Percentiles rank a stretch among this genome's conserved stretches.
Evolutionary conservation across 2,797 vertebrate genomes (phyloP).

Genomic region (Rhynchotus rufescens): DNA sequence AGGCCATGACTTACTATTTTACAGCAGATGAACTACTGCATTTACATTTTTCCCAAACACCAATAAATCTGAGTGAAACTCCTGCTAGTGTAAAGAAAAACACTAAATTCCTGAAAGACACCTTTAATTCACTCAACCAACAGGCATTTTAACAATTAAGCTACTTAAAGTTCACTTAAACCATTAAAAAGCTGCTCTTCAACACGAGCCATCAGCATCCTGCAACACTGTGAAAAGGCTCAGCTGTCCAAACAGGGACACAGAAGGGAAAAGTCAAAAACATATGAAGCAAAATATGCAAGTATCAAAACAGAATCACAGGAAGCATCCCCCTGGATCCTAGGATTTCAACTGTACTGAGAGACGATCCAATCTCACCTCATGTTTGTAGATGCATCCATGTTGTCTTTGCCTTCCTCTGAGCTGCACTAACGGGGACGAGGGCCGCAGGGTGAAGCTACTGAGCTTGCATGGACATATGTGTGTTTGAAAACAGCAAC

Average conservation of each 20-base stretch:
- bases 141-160: not conserved
- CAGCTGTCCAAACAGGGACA: not conserved
- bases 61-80: not conserved
- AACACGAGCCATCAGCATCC: not conserved
- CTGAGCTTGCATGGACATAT: not conserved
- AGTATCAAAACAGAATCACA: not conserved
- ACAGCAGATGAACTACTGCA: not conserved
- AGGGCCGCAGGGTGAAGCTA: not conserved
- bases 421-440: not conserved
- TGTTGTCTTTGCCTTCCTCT: not conserved
- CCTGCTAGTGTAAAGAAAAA: not conserved
- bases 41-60: not conserved
- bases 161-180: not conserved
- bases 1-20: not conserved
- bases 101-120: not conserved
- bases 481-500: not conserved
- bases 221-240: not conserved
- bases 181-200: not conserved
- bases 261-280: not conserved
- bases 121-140: not conserved
- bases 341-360: not conserved
- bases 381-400: not conserved
- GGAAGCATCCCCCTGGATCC: not conserved
- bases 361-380: not conserved
- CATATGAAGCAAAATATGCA: not conserved